A percentile compares a stretch with the other conserved stretches of the same genome.
Evolutionary conservation across 2,113 vertebrate genomes (phyloP).

Genomic region (Stictonetta naevosa): DNA sequence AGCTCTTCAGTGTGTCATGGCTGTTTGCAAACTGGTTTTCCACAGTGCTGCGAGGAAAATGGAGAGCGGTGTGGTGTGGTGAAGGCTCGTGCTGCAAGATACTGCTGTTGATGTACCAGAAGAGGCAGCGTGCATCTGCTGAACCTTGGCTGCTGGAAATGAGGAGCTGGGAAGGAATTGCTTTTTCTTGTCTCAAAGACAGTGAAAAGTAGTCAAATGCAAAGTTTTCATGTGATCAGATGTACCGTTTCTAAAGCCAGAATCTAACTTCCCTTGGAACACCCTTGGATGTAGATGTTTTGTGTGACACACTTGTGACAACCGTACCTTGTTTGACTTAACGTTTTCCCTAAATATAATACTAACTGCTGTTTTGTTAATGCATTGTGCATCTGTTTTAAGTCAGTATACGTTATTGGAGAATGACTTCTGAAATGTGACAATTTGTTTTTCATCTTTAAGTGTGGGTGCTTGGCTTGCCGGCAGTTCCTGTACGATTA

Average conservation of each 20-base stretch:
- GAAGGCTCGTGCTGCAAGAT: neutral
- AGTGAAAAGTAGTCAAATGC: neutral
- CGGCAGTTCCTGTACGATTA: fast-evolving
- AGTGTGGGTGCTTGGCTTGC: neutral
- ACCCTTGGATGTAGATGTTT: fast-evolving
- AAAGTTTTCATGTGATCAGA: neutral
- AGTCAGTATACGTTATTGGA: fast-evolving
- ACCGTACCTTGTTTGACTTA: fast-evolving
- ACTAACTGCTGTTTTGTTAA: fast-evolving
- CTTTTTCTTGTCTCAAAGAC: neutral
- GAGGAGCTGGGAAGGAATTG: neutral
- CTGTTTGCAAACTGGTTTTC: neutral
- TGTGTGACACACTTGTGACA: fast-evolving
- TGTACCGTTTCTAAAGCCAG: fast-evolving
- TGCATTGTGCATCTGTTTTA: neutral
- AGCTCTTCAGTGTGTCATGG: neutral
- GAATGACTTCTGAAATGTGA: neutral
- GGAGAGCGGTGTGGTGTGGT: neutral
- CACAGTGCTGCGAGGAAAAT: neutral
- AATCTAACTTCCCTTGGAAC: fast-evolving
- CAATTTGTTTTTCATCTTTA: neutral
- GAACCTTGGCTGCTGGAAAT: neutral
- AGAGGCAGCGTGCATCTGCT: neutral
- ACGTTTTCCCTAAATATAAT: fast-evolving
- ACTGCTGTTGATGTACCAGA: neutral